phyloP scores from a whole-genome alignment of 2,113 vertebrate genomes.

The Podilymbus podiceps region DNA sequence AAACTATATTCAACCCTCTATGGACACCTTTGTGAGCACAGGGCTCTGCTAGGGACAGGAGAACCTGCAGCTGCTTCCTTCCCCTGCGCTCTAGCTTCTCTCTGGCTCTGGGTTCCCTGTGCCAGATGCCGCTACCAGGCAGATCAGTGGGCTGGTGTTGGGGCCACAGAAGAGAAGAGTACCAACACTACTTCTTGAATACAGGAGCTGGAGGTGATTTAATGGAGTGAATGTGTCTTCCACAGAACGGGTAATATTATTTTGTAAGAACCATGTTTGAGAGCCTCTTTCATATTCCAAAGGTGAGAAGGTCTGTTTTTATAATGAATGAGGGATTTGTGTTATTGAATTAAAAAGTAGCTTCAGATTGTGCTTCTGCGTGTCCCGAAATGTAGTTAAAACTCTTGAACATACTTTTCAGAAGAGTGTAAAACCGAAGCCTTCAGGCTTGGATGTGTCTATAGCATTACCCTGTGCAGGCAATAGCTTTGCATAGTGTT shows the following conservation, averaged over 20 bases:
- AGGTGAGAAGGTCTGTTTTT: not conserved
- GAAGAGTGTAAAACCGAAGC: not conserved
- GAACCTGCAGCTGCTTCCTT: not conserved
- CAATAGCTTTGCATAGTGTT: not conserved
- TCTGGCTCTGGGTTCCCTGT: not conserved
- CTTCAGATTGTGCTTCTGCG: not conserved
- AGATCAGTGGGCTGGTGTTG: not conserved
- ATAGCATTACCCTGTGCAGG: not conserved
- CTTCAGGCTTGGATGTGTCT: not conserved
- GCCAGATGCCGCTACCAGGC: not conserved
- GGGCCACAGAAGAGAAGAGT: not conserved
- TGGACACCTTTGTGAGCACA: not conserved
- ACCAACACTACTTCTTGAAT: not conserved
- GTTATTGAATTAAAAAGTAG: not conserved
- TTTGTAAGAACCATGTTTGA: not conserved
- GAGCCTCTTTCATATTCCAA: not conserved
- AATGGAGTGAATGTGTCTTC: not conserved
- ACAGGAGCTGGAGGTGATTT: not conserved
- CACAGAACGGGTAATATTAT: not conserved
- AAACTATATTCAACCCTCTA: not conserved
- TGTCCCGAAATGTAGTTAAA: not conserved
- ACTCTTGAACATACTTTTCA: not conserved
- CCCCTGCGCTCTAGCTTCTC: not conserved
- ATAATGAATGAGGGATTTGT: not conserved
- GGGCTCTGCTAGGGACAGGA: not conserved